Percentiles rank a stretch among this genome's conserved stretches.
Conservation (phyloP, 2,113 vertebrate genomes). For the Axis porcinus region DNA sequence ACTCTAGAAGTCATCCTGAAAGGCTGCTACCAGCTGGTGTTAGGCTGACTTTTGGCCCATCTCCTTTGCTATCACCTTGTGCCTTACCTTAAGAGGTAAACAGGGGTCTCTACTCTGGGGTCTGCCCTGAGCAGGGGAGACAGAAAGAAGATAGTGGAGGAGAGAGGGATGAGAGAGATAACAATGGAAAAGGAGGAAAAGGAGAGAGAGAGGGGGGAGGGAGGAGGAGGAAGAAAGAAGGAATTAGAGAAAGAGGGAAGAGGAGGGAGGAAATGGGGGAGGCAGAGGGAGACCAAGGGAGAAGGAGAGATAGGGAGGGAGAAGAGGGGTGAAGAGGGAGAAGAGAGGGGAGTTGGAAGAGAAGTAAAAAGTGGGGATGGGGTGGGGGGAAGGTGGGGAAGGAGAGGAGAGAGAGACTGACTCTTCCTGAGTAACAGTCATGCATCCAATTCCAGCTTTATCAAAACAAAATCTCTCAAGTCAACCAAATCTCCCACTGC, state of each 20-base stretch:
- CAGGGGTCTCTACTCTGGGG: background rate
- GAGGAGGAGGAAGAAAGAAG: too few species aligned
- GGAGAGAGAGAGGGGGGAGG: background rate
- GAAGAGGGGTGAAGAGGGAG: too few species aligned
- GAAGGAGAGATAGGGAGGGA: rapidly evolving
- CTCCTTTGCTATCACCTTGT: background rate
- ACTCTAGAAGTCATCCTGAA: background rate
- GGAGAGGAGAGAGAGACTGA: background rate
- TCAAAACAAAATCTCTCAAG: constrained; percentile 47
- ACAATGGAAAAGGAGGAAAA: rapidly evolving
- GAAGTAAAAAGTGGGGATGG: background rate
- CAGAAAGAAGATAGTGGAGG: background rate
- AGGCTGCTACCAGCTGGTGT: background rate
- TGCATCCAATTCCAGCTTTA: background rate
- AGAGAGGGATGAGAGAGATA: background rate
- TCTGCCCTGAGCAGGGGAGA: background rate
- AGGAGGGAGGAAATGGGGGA: background rate
- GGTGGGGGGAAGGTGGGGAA: background rate
- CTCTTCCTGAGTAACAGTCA: background rate
- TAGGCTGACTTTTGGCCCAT: background rate
- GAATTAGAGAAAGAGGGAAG: rapidly evolving
- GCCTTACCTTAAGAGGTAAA: background rate
- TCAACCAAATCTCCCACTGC: constrained; percentile 33
- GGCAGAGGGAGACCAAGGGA: rapidly evolving
- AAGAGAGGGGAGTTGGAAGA: background rate